Base-by-base conservation (phyloP, 30 jellyfish, hydroid and myxozoan genomes). In the Pseudorhiza aurosa region DNA sequence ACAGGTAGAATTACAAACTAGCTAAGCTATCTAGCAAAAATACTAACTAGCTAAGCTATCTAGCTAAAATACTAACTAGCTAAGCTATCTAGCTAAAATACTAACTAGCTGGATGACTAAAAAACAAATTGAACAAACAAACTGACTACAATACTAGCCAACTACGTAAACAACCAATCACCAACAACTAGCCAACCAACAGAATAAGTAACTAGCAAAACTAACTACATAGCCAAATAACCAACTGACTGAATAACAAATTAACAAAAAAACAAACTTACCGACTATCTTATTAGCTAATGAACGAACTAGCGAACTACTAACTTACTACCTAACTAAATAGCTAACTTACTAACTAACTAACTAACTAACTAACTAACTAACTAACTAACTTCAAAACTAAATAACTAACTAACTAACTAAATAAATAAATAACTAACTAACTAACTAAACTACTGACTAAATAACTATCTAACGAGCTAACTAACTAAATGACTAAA, bases 311-410 rank as follows among this genome's bases (percentile, higher is more conserved):
- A 42, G 15, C 55, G 9, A 42, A 42, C 55, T 42, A 42, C 55
- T 42, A 42, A 42, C 55, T 42, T 8, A 42, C 55, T 42, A 42
- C 9, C 55, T 42, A 42, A 42, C 55, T 42, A 42, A 42, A 9
- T 42, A 42, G 15, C 55, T 42, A 42, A 42, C 55, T 42, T 8
- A 42, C 55, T 42, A 42, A 42, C 55, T 42, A 42, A 42, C 55
- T 42, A 42, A 42, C 55, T 42, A 42, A 42, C 70, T 56, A 1
- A 56, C 4, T 56, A 56, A 56, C 33, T 56, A 56, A 56, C 69
- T 56, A 56, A 56, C 37, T 56, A 56, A 56, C 37, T 56, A 56
- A 42, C 55, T 42, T 42, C 55, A 9, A 42, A 42, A n/a, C n/a
- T n/a, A n/a, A n/a, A n/a, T n/a, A n/a, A n/a, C n/a, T n/a, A n/a